Evolutionary conservation across 2,113 vertebrate species (phyloP).

Genomic region (Chaenogobius annularis): DNA sequence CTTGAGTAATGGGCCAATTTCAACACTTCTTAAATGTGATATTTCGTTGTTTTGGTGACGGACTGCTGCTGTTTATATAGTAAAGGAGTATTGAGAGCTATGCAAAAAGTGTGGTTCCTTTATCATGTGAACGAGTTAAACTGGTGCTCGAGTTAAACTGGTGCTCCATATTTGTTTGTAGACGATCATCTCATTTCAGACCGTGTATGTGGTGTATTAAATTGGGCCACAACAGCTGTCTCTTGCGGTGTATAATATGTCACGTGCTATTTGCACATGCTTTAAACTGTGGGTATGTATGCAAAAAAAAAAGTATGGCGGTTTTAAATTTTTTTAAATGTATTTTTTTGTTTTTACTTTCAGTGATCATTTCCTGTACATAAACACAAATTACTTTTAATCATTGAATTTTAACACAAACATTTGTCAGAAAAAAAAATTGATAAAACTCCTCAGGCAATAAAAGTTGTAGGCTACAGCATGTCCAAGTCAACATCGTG

Average conservation of each 20-base stretch:
- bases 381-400: too few relatives aligned
- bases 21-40: not conserved
- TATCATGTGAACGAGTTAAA: conserved; percentile 31
- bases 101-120: conserved; percentile 27
- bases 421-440: too few relatives aligned
- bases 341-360: too few relatives aligned
- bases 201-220: too few relatives aligned
- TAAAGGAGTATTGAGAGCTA: conserved; percentile 47
- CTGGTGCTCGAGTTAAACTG: conserved; percentile 32
- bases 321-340: too few relatives aligned
- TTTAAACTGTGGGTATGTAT: too few relatives aligned
- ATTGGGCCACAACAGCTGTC: not conserved
- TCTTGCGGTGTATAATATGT: not conserved
- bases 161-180: conserved; percentile 27
- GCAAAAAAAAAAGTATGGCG: too few relatives aligned
- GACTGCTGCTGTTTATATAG: conserved; percentile 17
- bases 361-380: too few relatives aligned
- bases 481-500: too few relatives aligned
- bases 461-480: too few relatives aligned
- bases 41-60: not conserved
- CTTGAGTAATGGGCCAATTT: not conserved
- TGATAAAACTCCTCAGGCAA: too few relatives aligned
- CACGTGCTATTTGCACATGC: not conserved
- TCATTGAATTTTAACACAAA: too few relatives aligned
- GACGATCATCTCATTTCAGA: conserved; percentile 11